A percentile compares a stretch with the other conserved stretches of the same genome.
phyloP scores from a whole-genome alignment of 53 echinoderm and acorn worm genomes.

The Antedon mediterranea region DNA sequence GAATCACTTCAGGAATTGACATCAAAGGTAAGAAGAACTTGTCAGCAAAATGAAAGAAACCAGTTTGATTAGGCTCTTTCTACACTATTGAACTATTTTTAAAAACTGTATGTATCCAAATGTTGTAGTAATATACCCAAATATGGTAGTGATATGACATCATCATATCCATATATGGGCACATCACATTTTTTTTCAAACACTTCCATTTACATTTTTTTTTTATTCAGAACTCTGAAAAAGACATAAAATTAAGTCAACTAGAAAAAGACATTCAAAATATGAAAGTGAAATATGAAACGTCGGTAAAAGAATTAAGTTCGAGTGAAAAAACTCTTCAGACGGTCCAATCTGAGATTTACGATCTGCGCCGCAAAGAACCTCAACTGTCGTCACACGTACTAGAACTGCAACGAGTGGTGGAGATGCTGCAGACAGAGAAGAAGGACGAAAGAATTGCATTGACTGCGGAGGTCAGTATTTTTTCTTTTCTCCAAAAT shows the following conservation, averaged over 20 bases:
- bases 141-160: too few relatives aligned
- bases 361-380: conserved; percentile 23
- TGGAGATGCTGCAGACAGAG: conserved; percentile 20
- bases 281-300: conserved; percentile 34
- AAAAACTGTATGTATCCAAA: too few relatives aligned
- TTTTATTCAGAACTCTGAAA: background rate
- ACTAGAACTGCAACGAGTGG: conserved; percentile 22
- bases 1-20: background rate
- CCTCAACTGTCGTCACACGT: conserved; percentile 20
- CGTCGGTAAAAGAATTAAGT: conserved; percentile 25
- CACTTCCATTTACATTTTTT: too few relatives aligned
- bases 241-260: conserved; percentile 2
- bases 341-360: conserved; percentile 28
- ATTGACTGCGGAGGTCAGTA: conserved; percentile 49
- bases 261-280: conserved; percentile 23
- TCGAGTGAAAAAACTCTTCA: conserved; percentile 9
- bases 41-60: too few relatives aligned
- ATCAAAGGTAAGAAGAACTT: background rate
- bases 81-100: too few relatives aligned
- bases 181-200: too few relatives aligned
- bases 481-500: too few relatives aligned
- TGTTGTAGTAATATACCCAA: too few relatives aligned
- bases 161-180: too few relatives aligned
- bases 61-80: too few relatives aligned
- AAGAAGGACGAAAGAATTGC: conserved; percentile 49